A percentile compares a stretch with the other conserved stretches of the same genome.
phyloP scores from a whole-genome alignment of 2,888 invertebrate genomes.

The Cerastis leucographa region DNA sequence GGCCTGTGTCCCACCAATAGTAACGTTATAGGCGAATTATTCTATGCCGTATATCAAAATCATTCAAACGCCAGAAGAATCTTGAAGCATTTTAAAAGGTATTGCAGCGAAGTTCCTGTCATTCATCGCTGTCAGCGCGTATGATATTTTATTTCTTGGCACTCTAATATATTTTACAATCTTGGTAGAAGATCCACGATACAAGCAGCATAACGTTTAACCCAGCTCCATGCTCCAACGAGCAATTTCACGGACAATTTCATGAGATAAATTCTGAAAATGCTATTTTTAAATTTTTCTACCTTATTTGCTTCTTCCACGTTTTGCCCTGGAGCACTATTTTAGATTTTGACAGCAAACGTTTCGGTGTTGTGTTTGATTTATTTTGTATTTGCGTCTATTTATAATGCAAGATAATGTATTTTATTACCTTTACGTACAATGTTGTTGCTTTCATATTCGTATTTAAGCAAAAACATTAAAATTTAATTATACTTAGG shows the following conservation, averaged over 20 bases:
- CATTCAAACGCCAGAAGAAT: not conserved
- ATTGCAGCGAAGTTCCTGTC: conserved; percentile 12
- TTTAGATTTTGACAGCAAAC: conserved; percentile 51
- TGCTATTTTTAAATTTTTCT: conserved; percentile 71
- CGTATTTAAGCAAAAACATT: not conserved
- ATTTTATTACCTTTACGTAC: not conserved
- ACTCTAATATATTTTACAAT: conserved; percentile 65
- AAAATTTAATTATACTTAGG: not conserved
- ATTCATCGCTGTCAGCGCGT: conserved; percentile 41
- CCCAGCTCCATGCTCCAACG: conserved; percentile 68
- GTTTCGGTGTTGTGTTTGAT: conserved; percentile 41
- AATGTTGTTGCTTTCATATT: not conserved
- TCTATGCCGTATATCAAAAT: not conserved
- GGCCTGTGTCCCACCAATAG: not conserved
- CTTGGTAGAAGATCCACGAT: conserved; percentile 63
- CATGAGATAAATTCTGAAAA: conserved; percentile 72
- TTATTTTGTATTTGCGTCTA: conserved; percentile 35
- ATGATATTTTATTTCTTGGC: conserved; percentile 53
- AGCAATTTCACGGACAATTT: conserved; percentile 76
- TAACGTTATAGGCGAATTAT: not conserved
- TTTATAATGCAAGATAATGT: conserved; percentile 3
- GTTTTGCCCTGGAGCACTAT: conserved; percentile 46
- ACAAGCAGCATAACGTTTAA: conserved; percentile 68
- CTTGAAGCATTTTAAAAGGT: not conserved
- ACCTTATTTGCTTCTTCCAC: conserved; percentile 59